A percentile compares a stretch with the other conserved stretches of the same genome.
These are phyloP conservation scores for Dicerorhinus sumatrensis DNA, from an alignment of 2,113 vertebrate species.

Conservation along the genomic window DNA sequence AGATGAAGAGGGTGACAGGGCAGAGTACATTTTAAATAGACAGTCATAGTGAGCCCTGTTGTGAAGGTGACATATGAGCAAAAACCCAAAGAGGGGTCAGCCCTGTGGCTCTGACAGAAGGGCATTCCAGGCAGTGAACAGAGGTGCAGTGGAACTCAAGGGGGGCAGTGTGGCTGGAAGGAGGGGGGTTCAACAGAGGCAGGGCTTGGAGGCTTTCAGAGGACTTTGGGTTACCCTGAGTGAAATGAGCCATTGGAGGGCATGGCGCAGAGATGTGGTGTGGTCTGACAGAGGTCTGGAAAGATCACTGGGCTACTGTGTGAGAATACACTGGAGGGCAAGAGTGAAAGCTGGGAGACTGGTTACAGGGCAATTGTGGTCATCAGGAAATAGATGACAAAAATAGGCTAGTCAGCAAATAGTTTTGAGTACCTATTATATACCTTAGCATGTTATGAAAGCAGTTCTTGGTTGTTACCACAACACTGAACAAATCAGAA, in stretches of 20 bases:
- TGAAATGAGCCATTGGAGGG: background rate
- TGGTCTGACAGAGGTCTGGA: no score
- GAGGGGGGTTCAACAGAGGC: background rate
- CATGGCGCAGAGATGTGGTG: background rate
- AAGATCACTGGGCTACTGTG: no score
- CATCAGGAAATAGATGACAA: background rate
- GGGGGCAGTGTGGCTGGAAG: rapidly evolving
- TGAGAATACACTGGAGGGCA: background rate
- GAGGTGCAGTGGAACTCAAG: background rate
- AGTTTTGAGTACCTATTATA: rapidly evolving
- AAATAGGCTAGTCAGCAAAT: rapidly evolving
- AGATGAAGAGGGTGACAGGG: no score
- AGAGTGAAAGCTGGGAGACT: background rate
- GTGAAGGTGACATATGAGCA: background rate
- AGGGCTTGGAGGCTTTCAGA: background rate
- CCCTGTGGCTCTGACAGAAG: background rate
- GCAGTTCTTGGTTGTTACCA: background rate
- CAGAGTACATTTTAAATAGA: background rate
- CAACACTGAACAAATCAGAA: background rate
- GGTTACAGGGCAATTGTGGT: rapidly evolving
- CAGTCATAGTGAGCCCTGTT: background rate
- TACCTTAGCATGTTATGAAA: background rate
- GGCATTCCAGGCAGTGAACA: background rate
- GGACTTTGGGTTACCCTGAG: background rate
- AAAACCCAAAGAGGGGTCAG: no score